A percentile compares a stretch with the other conserved stretches of the same genome.
These are phyloP conservation scores for Harpagus bidentatus DNA, from an alignment of 2,113 vertebrate species.

Conservation along the genomic window DNA sequence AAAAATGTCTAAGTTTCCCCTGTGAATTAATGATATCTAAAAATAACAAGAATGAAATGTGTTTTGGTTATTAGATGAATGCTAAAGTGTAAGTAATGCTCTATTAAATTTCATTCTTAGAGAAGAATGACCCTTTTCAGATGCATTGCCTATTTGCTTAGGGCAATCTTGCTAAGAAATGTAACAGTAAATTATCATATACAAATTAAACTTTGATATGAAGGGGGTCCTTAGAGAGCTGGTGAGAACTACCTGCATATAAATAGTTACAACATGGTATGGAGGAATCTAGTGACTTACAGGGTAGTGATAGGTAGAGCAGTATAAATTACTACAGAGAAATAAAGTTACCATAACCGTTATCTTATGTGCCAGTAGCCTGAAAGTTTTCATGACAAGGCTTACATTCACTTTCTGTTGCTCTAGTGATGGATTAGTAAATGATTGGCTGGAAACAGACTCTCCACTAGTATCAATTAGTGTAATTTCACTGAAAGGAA, in stretches of 20 bases:
- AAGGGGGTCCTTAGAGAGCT: not conserved
- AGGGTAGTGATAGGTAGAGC: not conserved
- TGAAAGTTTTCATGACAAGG: not conserved
- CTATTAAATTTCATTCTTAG: not conserved
- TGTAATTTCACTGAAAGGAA: not conserved
- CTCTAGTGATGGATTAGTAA: not conserved
- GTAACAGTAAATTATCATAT: constrained; percentile 3
- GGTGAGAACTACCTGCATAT: constrained; percentile 9
- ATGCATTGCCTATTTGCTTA: constrained; percentile 2
- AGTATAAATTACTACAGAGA: not conserved
- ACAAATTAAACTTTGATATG: constrained; percentile 56
- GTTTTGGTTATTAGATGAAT: constrained; percentile 32
- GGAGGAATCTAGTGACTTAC: not conserved
- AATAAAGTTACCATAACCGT: not conserved
- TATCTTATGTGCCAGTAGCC: not conserved
- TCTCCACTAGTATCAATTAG: not conserved
- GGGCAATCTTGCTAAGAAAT: not conserved
- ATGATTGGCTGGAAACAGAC: not conserved
- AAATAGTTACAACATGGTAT: not conserved
- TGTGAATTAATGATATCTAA: constrained; percentile 41
- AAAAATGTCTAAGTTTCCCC: constrained; percentile 7
- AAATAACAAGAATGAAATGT: constrained; percentile 37
- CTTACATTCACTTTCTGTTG: not conserved
- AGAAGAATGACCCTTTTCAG: constrained; percentile 6
- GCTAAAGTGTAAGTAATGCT: not conserved